These are phyloP conservation scores for Lytechinus pictus DNA, from an alignment of 35 echinoderm and acorn worm genomes.

Conservation along the genomic window DNA sequence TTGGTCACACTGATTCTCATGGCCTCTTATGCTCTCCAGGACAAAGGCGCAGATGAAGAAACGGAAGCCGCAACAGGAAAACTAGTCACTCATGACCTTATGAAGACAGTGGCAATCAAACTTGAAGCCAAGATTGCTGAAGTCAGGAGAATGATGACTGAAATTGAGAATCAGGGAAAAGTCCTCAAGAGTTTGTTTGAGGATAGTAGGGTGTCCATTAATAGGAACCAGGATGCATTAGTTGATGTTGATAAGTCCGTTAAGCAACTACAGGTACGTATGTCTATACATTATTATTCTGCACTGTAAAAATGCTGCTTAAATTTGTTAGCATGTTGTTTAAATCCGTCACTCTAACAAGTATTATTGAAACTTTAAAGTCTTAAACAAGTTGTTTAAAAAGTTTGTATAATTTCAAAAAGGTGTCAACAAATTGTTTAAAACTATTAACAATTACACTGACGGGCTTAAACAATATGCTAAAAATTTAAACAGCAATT, in stretches of 20 bases:
- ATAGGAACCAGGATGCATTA: neutral
- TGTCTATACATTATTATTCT: no score
- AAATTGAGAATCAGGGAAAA: slow-evolving; percentile 36
- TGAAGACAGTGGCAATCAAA: slow-evolving; percentile 27
- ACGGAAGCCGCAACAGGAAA: neutral
- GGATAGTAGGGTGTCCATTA: neutral
- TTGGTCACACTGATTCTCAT: neutral
- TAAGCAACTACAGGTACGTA: slow-evolving; percentile 27
- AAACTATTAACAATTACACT: no score
- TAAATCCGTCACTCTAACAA: no score
- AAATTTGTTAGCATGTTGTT: no score
- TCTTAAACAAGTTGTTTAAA: no score
- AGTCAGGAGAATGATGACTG: slow-evolving; percentile 21
- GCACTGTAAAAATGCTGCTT: no score
- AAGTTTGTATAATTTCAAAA: no score
- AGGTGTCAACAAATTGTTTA: no score
- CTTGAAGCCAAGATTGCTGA: slow-evolving; percentile 36
- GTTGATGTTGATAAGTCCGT: neutral
- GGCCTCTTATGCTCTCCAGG: neutral
- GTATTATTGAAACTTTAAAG: no score
- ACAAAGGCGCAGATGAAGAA: neutral
- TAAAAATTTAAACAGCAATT: no score
- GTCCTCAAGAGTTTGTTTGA: neutral
- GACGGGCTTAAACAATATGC: no score
- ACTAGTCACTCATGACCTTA: neutral